A percentile compares a stretch with the other conserved stretches of the same genome.
Conservation (phyloP, 1,140 invertebrate genomes). For the Cephus cinctus region DNA sequence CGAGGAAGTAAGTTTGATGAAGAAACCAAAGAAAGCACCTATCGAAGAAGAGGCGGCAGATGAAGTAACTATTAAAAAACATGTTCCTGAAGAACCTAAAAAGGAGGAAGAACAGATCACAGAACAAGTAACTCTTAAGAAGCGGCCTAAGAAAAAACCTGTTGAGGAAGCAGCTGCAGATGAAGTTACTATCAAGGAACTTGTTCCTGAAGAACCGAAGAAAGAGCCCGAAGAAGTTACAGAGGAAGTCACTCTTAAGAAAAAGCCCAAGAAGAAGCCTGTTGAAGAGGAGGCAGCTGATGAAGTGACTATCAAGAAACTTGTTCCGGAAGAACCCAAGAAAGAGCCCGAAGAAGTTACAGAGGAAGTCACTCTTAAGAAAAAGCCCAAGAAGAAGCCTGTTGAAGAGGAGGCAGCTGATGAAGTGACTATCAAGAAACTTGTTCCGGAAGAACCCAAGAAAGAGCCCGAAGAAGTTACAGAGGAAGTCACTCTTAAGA, state of each 20-base stretch:
- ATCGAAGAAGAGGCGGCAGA: constrained; percentile 38
- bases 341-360: constrained; percentile 25
- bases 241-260: constrained; percentile 12
- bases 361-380: constrained; percentile 14
- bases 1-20: constrained; percentile 28
- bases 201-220: constrained; percentile 15
- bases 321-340: constrained; percentile 16
- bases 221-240: constrained; percentile 18
- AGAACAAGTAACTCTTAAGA: constrained; percentile 37
- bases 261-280: constrained; percentile 47
- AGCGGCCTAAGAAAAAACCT: constrained; percentile 50
- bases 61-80: constrained; percentile 44
- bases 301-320: constrained; percentile 34
- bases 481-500: constrained; percentile 12
- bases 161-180: constrained; percentile 31
- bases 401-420: constrained; percentile 31
- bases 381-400: constrained; percentile 47
- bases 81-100: constrained; percentile 22
- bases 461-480: constrained; percentile 17
- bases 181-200: constrained; percentile 13
- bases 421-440: constrained; percentile 34
- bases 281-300: constrained; percentile 31
- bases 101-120: constrained; percentile 34
- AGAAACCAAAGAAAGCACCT: constrained; percentile 51
- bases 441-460: constrained; percentile 8